A percentile compares a stretch with the other conserved stretches of the same genome.
These are phyloP conservation scores for Willisornis vidua DNA, from an alignment of 2,113 vertebrate species.

Conservation along the genomic window DNA sequence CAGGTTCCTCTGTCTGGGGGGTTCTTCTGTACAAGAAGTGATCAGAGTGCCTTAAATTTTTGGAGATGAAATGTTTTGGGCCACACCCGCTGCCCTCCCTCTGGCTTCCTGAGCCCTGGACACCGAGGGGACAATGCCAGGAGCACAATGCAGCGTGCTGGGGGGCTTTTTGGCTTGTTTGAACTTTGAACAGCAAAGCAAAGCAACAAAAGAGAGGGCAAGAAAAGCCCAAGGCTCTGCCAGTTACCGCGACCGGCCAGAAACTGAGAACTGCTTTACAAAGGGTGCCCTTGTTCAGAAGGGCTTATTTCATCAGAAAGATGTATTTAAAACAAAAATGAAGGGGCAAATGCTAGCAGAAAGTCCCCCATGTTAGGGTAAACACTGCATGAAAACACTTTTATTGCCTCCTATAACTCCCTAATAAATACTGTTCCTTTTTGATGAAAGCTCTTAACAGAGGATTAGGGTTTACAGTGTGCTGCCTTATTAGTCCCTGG, in stretches of 20 bases:
- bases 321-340: neutral
- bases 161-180: neutral
- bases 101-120: neutral
- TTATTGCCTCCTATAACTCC: neutral
- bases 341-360: neutral
- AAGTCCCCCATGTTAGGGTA: neutral
- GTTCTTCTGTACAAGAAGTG: neutral
- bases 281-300: neutral
- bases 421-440: neutral
- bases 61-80: neutral
- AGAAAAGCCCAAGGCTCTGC: neutral
- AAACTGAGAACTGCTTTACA: neutral
- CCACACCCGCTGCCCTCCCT: neutral
- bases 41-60: neutral
- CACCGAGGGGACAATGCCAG: neutral
- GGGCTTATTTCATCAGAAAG: neutral
- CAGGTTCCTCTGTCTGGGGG: neutral
- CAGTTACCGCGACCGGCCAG: neutral
- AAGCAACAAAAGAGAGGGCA: constrained; percentile 2
- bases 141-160: neutral
- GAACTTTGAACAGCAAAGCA: neutral
- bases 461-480: neutral
- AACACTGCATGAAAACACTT: neutral
- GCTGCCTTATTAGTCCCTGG: neutral
- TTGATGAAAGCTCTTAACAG: neutral